These are phyloP conservation scores for Syngnathus typhle DNA, from an alignment of 2,113 vertebrate species.

Conservation along the genomic window DNA sequence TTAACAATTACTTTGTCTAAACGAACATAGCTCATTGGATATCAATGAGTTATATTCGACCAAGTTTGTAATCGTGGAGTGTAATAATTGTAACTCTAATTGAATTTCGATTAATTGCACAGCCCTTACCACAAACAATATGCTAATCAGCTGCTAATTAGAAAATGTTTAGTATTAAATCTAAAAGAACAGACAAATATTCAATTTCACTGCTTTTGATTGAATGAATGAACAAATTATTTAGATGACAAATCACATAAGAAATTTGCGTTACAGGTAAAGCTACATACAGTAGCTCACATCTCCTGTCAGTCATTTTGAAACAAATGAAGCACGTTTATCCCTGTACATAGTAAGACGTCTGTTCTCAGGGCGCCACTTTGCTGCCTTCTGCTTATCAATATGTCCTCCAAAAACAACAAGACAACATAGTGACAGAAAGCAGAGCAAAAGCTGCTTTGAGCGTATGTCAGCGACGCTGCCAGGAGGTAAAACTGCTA, in stretches of 20 bases:
- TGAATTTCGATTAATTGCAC: too few species aligned
- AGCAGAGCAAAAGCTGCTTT: background rate
- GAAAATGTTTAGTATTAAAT: background rate
- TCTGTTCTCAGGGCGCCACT: too few species aligned
- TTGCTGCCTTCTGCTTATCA: slow-evolving; percentile 14
- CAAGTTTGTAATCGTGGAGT: too few species aligned
- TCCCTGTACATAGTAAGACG: background rate
- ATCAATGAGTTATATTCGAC: too few species aligned
- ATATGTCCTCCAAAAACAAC: slow-evolving; percentile 1
- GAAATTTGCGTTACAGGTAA: background rate
- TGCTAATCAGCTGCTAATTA: background rate
- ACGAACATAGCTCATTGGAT: too few species aligned
- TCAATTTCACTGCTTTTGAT: background rate
- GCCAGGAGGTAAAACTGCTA: background rate
- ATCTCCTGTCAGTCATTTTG: slow-evolving; percentile 17
- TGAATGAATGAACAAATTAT: too few species aligned
- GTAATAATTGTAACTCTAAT: too few species aligned
- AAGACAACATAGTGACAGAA: background rate
- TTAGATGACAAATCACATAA: too few species aligned
- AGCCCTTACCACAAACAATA: background rate
- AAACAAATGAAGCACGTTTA: slow-evolving; percentile 18
- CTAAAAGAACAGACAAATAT: background rate
- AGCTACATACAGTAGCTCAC: slow-evolving; percentile 1
- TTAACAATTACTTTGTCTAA: too few species aligned
- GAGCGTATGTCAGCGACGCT: background rate